Percentiles rank a stretch among this genome's conserved stretches.
phyloP scores from a whole-genome alignment of 2,888 invertebrate species.

The Prenolepis imparis region DNA sequence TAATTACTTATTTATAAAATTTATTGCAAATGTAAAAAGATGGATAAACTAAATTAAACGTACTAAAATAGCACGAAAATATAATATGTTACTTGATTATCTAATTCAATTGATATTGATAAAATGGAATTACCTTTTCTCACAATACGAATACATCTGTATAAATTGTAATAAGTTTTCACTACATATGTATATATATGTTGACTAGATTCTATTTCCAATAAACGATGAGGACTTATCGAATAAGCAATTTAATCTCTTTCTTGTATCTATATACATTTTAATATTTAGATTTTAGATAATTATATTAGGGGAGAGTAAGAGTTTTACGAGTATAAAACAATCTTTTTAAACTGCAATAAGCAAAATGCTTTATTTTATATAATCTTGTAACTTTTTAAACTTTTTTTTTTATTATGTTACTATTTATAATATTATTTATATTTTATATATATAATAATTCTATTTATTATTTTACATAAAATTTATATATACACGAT shows the following conservation, averaged over 20 bases:
- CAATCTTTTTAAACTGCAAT: background rate
- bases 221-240: background rate
- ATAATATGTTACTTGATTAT: background rate
- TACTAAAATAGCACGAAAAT: background rate
- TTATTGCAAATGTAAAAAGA: background rate
- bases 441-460: background rate
- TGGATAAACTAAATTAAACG: background rate
- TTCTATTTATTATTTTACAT: background rate
- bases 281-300: background rate
- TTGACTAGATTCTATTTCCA: background rate
- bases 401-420: background rate
- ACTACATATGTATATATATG: background rate
- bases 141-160: background rate
- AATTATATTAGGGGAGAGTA: background rate
- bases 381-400: background rate
- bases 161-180: background rate
- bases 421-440: background rate
- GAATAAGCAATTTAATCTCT: background rate
- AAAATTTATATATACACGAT: background rate
- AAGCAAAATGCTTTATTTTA: background rate
- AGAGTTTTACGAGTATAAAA: background rate
- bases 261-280: background rate
- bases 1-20: background rate
- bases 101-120: background rate
- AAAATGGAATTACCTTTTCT: background rate